phyloP scores from a whole-genome alignment of 2,113 vertebrate species.

The Heterocephalus glaber region DNA sequence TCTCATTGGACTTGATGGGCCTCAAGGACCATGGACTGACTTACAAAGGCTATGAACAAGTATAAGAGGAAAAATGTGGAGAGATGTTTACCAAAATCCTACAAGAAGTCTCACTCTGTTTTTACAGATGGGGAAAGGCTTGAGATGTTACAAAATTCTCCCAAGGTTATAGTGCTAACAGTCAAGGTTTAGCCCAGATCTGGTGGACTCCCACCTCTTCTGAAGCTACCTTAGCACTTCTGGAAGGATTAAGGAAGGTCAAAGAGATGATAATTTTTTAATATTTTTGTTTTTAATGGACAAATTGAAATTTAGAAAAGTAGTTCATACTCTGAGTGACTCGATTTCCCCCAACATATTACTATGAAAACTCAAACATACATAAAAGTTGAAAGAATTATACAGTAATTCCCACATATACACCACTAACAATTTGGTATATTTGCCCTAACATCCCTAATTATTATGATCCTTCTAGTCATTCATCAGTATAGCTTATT shows the following conservation, averaged over 20 bases:
- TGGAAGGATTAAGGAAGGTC: background rate
- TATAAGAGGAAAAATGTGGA: background rate
- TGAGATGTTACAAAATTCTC: slow-evolving; percentile 30
- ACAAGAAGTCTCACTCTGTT: background rate
- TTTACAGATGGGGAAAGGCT: background rate
- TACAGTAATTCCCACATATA: background rate
- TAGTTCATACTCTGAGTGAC: slow-evolving; percentile 22
- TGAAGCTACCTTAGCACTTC: background rate
- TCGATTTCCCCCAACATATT: background rate
- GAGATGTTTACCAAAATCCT: background rate
- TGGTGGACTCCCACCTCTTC: background rate
- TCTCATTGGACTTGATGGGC: background rate
- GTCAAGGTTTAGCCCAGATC: background rate
- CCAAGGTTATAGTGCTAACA: background rate
- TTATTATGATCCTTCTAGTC: background rate
- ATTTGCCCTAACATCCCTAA: background rate
- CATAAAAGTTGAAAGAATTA: background rate
- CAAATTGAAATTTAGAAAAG: slow-evolving; percentile 36
- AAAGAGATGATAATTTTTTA: background rate
- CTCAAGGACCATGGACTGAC: background rate
- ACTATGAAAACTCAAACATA: slow-evolving; percentile 16
- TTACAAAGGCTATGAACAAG: background rate
- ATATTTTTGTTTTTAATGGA: background rate
- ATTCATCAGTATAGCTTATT: background rate
- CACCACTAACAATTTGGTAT: background rate